A percentile compares a stretch with the other conserved stretches of the same genome.
These are phyloP conservation scores for Bombus ignitus DNA, from an alignment of 1,140 invertebrate genomes.

Conservation along the genomic window DNA sequence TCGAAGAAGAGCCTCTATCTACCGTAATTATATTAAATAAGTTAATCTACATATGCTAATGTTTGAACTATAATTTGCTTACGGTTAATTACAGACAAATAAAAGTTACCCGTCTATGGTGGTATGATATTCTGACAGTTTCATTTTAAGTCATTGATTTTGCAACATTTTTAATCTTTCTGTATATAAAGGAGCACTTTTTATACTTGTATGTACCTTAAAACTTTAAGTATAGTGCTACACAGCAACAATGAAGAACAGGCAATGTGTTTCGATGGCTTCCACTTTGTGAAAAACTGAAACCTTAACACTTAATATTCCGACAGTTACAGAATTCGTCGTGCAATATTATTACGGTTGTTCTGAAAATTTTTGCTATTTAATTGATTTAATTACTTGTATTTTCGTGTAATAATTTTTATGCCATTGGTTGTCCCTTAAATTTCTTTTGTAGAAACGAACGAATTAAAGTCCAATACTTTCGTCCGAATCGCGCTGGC, in stretches of 20 bases:
- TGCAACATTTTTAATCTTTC: background rate
- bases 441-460: background rate
- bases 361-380: background rate
- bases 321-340: background rate
- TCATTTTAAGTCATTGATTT: background rate
- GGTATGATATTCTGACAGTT: conserved; percentile 15
- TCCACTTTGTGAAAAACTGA: conserved; percentile 27
- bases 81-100: background rate
- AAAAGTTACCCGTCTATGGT: conserved; percentile 9
- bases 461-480: background rate
- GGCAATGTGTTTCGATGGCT: conserved; percentile 39
- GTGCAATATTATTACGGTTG: background rate
- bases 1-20: background rate
- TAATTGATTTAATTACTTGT: background rate
- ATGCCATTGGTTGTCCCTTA: background rate
- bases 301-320: background rate
- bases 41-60: background rate
- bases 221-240: conserved; percentile 2
- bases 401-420: background rate
- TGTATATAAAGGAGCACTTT: background rate
- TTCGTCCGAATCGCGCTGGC: conserved; percentile 23
- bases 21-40: background rate
- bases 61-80: background rate
- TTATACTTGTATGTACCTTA: conserved; percentile 17
- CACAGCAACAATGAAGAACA: conserved; percentile 16